A percentile compares a stretch with the other conserved stretches of the same genome.
Evolutionary conservation across 1,140 invertebrate species (phyloP).

Genomic region (Triops cancriformis): DNA sequence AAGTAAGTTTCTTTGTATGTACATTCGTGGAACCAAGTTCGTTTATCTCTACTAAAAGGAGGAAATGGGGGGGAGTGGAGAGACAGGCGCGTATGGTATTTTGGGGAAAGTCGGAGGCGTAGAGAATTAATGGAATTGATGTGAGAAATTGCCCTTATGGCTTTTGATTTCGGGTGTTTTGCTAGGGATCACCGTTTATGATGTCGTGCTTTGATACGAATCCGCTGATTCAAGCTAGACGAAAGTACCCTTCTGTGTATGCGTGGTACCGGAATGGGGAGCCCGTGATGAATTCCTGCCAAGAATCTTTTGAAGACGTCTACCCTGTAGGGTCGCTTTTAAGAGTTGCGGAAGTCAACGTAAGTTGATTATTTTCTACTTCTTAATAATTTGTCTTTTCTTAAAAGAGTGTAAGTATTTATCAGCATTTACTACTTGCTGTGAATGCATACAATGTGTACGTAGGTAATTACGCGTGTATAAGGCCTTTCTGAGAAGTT

Average conservation of each 20-base stretch:
- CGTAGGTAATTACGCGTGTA: too few species aligned
- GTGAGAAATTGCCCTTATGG: not conserved
- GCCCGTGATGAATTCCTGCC: slow-evolving; percentile 15
- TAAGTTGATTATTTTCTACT: not conserved
- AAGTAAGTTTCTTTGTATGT: slow-evolving; percentile 13
- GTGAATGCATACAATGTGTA: too few species aligned
- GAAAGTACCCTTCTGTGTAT: slow-evolving; percentile 11
- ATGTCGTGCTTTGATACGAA: slow-evolving; percentile 24
- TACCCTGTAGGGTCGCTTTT: slow-evolving; percentile 20
- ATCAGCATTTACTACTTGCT: too few species aligned
- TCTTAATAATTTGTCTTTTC: too few species aligned
- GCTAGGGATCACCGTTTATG: slow-evolving; percentile 20
- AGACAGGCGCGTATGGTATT: too few species aligned
- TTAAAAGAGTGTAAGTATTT: too few species aligned
- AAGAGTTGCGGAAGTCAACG: slow-evolving; percentile 17
- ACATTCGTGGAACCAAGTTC: not conserved
- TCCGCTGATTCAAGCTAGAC: not conserved
- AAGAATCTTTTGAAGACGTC: slow-evolving; percentile 23
- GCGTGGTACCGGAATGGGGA: slow-evolving; percentile 20
- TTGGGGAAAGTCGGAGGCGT: too few species aligned
- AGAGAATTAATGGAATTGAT: too few species aligned
- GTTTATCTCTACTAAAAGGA: not conserved
- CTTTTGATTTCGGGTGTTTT: not conserved
- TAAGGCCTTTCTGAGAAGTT: too few species aligned
- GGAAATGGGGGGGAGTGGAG: not conserved